A percentile compares a stretch with the other conserved stretches of the same genome.
Evolutionary conservation across 2,888 invertebrate genomes (phyloP).

Genomic region (Pammene fasciana): DNA sequence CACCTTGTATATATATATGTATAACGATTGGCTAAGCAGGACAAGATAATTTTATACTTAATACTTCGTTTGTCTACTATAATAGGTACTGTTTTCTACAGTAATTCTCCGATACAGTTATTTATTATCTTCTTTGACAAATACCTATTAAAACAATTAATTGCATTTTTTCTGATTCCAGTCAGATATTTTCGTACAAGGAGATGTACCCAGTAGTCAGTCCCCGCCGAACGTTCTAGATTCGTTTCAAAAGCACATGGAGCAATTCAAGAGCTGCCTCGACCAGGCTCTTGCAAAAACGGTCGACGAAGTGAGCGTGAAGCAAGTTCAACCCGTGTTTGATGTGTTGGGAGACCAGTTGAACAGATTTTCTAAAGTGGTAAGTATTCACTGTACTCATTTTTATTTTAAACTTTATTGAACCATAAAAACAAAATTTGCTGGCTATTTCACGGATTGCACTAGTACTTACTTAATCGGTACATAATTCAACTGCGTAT

Average conservation of each 20-base stretch:
- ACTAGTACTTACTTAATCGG: no score
- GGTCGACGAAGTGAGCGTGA: conserved; percentile 62
- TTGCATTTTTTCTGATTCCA: conserved; percentile 44
- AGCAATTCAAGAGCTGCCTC: conserved; percentile 63
- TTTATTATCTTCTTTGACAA: no score
- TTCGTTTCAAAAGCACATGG: conserved; percentile 61
- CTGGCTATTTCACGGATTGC: no score
- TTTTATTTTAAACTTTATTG: conserved; percentile 31
- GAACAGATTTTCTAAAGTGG: conserved; percentile 67
- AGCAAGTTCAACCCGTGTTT: conserved; percentile 67
- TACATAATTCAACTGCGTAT: no score
- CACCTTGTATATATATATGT: no score
- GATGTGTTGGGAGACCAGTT: conserved; percentile 64
- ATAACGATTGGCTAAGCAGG: no score
- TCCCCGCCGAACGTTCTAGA: conserved; percentile 53
- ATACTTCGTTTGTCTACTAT: no score
- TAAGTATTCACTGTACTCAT: conserved; percentile 50
- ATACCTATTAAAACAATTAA: not conserved
- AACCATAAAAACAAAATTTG: no score
- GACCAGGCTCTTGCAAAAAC: conserved; percentile 64
- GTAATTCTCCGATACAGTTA: no score
- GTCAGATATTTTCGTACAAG: conserved; percentile 55
- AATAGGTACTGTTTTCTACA: no score
- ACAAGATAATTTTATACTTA: no score
- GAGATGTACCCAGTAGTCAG: conserved; percentile 49